phyloP scores from a whole-genome alignment of 2,113 vertebrate genomes.

The Seriola dumerili region DNA sequence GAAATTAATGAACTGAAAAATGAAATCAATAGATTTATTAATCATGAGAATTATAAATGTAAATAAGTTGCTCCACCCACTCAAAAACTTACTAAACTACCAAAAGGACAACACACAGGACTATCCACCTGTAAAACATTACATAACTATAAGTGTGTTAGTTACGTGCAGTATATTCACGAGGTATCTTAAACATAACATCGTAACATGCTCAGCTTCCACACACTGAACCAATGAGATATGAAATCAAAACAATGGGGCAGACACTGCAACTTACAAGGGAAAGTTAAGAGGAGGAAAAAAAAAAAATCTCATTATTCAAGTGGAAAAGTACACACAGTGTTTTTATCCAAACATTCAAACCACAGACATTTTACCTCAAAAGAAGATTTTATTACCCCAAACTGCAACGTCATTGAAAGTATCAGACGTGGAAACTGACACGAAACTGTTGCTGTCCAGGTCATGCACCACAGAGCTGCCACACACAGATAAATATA shows the following conservation, averaged over 20 bases:
- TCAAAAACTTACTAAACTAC: too few relatives aligned
- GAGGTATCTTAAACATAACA: neutral
- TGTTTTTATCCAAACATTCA: slow-evolving; percentile 10
- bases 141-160: too few relatives aligned
- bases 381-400: slow-evolving; percentile 31
- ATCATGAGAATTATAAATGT: too few relatives aligned
- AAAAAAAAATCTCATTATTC: slow-evolving; percentile 20
- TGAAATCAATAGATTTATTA: too few relatives aligned
- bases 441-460: neutral
- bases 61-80: too few relatives aligned
- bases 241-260: slow-evolving; percentile 27
- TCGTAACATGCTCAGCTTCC: neutral
- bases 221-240: slow-evolving; percentile 1
- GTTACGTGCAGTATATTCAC: neutral
- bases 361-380: slow-evolving; percentile 22
- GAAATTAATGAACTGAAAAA: too few relatives aligned
- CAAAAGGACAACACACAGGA: too few relatives aligned
- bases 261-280: neutral
- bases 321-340: slow-evolving; percentile 45
- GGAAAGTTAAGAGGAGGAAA: slow-evolving; percentile 1
- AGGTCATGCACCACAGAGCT: neutral
- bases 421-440: slow-evolving; percentile 11
- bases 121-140: too few relatives aligned
- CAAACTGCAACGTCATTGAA: slow-evolving; percentile 23
- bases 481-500: neutral